Conservation (phyloP, 2,888 invertebrate species). For the Pachymerium ferrugineum region DNA sequence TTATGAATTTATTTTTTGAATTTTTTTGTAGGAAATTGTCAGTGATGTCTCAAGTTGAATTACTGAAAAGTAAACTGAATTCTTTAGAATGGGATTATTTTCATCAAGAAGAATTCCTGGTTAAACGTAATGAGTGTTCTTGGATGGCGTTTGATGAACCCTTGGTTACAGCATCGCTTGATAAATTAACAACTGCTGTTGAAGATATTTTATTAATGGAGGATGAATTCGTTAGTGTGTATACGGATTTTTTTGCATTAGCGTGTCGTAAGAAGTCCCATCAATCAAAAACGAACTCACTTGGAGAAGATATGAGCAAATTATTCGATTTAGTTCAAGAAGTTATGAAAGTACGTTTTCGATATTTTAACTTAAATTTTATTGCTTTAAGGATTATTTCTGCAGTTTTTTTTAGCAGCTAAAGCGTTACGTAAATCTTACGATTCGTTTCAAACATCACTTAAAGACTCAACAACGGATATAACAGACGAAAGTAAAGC, state of each 20-base stretch:
- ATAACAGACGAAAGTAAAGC: not conserved
- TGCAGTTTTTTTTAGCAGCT: not conserved
- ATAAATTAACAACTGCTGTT: not conserved
- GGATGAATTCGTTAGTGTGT: not conserved
- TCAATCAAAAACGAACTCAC: not conserved
- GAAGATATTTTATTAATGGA: not conserved
- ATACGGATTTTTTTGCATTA: not conserved
- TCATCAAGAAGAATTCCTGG: not conserved
- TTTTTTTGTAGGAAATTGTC: not conserved
- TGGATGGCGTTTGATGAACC: not conserved
- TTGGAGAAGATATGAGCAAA: not conserved
- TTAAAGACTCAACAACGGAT: not conserved
- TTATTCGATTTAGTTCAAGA: not conserved
- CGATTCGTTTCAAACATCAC: not conserved
- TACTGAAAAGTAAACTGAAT: not conserved
- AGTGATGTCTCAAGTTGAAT: not conserved
- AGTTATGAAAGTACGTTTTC: not conserved
- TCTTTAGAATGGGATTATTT: not conserved
- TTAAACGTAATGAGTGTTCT: not conserved
- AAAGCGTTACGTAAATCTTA: not conserved
- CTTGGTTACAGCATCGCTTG: not conserved
- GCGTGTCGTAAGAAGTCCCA: not conserved
- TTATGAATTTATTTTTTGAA: not conserved
- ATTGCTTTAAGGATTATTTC: not conserved
- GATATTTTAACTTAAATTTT: not conserved